Percentiles rank a stretch among this genome's conserved stretches.
These are phyloP conservation scores for Eleginops maclovinus DNA, from an alignment of 2,113 vertebrate genomes.

Conservation along the genomic window DNA sequence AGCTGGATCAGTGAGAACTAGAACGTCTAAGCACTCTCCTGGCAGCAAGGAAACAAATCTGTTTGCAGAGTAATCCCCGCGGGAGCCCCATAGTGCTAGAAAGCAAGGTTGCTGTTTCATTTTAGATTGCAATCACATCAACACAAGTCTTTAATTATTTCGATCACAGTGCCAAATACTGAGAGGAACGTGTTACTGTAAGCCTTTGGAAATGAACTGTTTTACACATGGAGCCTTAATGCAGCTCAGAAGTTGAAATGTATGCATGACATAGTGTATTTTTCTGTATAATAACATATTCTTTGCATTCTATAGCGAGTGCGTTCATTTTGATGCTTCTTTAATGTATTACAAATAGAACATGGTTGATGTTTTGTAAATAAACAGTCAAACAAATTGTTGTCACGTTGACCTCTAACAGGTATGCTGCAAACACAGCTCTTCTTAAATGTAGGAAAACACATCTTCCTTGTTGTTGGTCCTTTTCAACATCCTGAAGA, in stretches of 20 bases:
- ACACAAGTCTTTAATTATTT: conserved; percentile 53
- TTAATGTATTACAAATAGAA: not conserved
- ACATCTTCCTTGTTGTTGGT: not conserved
- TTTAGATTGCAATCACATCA: conserved; percentile 33
- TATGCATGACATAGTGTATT: not conserved
- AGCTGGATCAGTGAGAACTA: conserved; percentile 41
- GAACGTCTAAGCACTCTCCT: conserved; percentile 21
- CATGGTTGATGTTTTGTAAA: not conserved
- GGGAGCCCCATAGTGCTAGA: conserved; percentile 11
- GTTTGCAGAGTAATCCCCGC: conserved; percentile 43
- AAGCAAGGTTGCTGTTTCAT: conserved; percentile 35
- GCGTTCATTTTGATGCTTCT: not conserved
- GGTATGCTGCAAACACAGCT: not conserved
- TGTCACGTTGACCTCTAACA: not conserved
- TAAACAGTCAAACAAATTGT: not conserved
- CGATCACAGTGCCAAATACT: conserved; percentile 21
- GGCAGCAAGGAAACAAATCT: conserved; percentile 31
- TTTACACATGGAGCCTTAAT: not conserved
- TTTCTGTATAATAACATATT: not conserved
- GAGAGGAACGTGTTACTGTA: not conserved
- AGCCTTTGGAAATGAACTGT: not conserved
- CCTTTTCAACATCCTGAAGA: too few relatives aligned
- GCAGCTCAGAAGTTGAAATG: not conserved
- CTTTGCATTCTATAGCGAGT: not conserved
- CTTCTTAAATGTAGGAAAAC: not conserved